Base-by-base conservation (phyloP, 2,888 invertebrate genomes). In the Pseudococcus longispinus region DNA sequence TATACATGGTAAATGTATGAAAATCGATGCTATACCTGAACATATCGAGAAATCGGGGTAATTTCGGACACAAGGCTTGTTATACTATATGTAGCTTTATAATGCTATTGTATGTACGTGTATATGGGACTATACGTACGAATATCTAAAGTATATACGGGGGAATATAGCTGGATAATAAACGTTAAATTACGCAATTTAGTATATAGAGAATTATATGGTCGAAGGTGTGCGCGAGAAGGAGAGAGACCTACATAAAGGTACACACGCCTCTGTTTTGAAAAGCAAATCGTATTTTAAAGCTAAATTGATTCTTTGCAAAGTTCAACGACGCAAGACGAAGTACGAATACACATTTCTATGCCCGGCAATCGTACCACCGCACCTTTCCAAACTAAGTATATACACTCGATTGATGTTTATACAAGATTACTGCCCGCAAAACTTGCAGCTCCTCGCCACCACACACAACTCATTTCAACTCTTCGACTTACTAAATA, bases 271-370 rank as follows among this genome's bases (percentile, higher is more conserved):
- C 60, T 29, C 18, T 70, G 13, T 70, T 70, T 70, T 18, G 70
- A 70, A 37, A 29, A 18, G 70, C 18, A 29, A 70, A 70, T 70
- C 70, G 70, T 70, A 70, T 70, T 70, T 70, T 70, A 70, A 70
- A 70, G 70, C 70, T 70, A 70, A 70, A 70, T 70, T 70, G 70
- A 70, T 70, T 70, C 70, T 70, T 70, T 70, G 70, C 70, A 70
- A 70, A 70, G 70, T 70, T 70, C 70, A 70, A 70, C 70, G 70
- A 70, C 70, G 70, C 70, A 70, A 70, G 70, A 70, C 70, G 70
- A 70, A 70, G 70, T 70, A 65, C 55, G 15, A 15, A 55, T 55
- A 55, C 55, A 55, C 55, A 60, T 70, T 29, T 29, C 29, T 15
- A 70, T 32, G 29, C 18, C 18, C 6, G 70, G n/a, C 55, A 55